Evolutionary conservation across 2,113 vertebrate genomes (phyloP).

Genomic region (Carassius gibelio): DNA sequence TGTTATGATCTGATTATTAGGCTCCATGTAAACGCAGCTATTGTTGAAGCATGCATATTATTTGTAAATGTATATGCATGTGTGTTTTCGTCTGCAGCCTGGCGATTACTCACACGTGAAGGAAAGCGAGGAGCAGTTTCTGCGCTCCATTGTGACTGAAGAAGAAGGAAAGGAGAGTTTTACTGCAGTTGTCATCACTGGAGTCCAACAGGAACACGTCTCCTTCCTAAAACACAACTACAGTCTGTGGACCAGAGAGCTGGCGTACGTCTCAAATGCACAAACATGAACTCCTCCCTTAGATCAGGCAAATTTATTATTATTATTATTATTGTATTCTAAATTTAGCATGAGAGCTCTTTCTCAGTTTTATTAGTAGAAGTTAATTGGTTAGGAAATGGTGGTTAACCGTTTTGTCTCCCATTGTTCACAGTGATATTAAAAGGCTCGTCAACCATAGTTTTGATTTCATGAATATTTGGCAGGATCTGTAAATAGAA

Average conservation of each 20-base stretch:
- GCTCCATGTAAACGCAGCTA: too few relatives aligned
- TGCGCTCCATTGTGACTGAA: slow-evolving; percentile 81
- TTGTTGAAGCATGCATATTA: background rate
- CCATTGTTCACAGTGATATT: too few relatives aligned
- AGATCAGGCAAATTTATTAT: background rate
- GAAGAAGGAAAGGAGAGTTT: slow-evolving; percentile 84
- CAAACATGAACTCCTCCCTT: background rate
- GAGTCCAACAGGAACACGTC: slow-evolving; percentile 79
- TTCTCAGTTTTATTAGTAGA: too few relatives aligned
- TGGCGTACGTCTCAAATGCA: slow-evolving; percentile 82
- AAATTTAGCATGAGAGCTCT: too few relatives aligned
- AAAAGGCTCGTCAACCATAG: too few relatives aligned
- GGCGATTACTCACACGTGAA: slow-evolving; percentile 82
- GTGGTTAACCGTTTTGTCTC: too few relatives aligned
- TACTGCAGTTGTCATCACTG: slow-evolving; percentile 89
- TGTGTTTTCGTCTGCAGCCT: slow-evolving; percentile 70
- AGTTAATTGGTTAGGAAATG: too few relatives aligned
- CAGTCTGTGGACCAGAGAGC: slow-evolving; percentile 81
- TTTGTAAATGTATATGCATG: background rate
- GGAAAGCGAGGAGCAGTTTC: slow-evolving; percentile 80
- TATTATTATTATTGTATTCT: too few relatives aligned
- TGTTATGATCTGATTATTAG: too few relatives aligned
- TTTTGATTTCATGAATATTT: too few relatives aligned
- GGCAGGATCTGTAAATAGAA: too few relatives aligned
- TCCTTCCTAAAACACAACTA: slow-evolving; percentile 82